phyloP scores from a whole-genome alignment of 2,113 vertebrate genomes.

The Alectura lathami region DNA sequence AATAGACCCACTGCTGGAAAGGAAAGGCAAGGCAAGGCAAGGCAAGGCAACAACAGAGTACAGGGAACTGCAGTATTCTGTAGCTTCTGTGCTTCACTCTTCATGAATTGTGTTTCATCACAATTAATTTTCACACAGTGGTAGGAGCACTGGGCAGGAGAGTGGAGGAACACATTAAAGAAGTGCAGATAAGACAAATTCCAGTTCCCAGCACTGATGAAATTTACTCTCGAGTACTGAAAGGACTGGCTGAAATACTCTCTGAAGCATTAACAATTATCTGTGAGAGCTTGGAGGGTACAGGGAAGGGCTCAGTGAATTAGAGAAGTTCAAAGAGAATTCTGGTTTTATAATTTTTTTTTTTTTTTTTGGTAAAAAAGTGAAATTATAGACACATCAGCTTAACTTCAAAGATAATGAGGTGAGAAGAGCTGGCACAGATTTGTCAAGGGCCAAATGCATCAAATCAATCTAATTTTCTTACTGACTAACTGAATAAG shows the following conservation, averaged over 20 bases:
- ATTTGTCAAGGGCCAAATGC: not conserved
- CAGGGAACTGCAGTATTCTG: not conserved
- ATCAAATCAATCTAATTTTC: not conserved
- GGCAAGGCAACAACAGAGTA: not conserved
- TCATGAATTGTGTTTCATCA: not conserved
- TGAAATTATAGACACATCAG: not conserved
- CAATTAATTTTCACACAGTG: not conserved
- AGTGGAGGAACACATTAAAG: not conserved
- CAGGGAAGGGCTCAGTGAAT: not conserved
- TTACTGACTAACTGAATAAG: not conserved
- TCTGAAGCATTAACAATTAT: constrained; percentile 33
- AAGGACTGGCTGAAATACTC: not conserved
- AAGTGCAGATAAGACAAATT: not conserved
- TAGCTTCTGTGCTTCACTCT: not conserved
- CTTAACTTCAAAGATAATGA: not conserved
- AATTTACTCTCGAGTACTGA: not conserved
- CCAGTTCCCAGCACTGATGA: not conserved
- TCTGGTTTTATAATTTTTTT: not conserved
- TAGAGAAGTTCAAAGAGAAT: not conserved
- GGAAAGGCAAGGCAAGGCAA: not conserved
- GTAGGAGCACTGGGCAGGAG: not conserved
- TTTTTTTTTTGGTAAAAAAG: not conserved
- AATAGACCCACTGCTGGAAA: not conserved
- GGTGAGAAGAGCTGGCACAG: not conserved
- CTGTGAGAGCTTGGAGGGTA: not conserved